phyloP scores from a whole-genome alignment of 2,113 vertebrate species.

The Panurus biarmicus region DNA sequence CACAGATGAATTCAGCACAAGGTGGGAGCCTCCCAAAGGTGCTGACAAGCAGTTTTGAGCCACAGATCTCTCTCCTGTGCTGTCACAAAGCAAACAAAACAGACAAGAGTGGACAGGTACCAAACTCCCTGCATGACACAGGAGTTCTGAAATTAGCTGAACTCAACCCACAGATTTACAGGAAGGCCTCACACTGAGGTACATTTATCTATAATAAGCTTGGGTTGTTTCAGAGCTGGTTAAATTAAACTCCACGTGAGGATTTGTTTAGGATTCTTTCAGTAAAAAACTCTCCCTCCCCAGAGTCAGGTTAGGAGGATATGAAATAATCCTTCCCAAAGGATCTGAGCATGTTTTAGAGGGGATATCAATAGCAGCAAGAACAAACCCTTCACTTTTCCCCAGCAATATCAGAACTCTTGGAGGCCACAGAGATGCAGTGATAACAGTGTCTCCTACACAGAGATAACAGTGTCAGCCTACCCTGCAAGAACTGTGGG shows the following conservation, averaged over 20 bases:
- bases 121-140: not conserved
- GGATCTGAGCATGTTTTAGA: not conserved
- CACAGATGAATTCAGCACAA: not conserved
- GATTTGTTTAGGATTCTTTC: not conserved
- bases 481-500: not conserved
- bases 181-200: not conserved
- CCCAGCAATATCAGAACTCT: not conserved
- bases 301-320: not conserved
- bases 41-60: not conserved
- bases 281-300: not conserved
- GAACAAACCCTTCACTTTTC: not conserved
- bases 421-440: not conserved
- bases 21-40: not conserved
- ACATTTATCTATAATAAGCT: not conserved
- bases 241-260: not conserved
- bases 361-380: not conserved
- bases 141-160: not conserved
- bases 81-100: not conserved
- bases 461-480: not conserved
- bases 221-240: not conserved
- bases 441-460: not conserved
- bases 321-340: not conserved
- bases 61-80: not conserved
- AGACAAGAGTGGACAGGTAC: not conserved
- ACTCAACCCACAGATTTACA: not conserved